A percentile compares a stretch with the other conserved stretches of the same genome.
phyloP scores from a whole-genome alignment of 2,797 vertebrate species.

The Apodemus agrarius region DNA sequence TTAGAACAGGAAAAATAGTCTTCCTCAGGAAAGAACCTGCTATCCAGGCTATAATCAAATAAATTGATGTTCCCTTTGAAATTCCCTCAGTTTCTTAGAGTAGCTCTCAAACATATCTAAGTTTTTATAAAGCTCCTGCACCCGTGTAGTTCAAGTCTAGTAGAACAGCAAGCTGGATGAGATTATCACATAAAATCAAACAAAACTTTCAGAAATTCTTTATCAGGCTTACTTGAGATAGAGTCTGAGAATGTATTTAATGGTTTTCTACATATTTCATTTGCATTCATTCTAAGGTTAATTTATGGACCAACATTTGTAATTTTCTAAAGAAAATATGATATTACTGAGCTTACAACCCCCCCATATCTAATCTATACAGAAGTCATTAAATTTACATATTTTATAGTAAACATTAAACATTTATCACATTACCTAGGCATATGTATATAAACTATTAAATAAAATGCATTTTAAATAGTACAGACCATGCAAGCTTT shows the following conservation, averaged over 20 bases:
- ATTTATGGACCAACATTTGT: neutral
- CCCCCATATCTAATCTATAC: neutral
- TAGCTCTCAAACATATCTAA: neutral
- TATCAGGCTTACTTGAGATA: neutral
- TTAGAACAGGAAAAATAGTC: too few relatives aligned
- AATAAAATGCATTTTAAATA: neutral
- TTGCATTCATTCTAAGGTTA: neutral
- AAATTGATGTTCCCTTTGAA: neutral
- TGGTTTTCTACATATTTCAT: neutral
- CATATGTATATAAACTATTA: neutral
- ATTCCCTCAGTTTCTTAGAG: neutral
- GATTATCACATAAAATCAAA: neutral
- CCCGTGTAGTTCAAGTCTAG: neutral
- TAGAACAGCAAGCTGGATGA: neutral
- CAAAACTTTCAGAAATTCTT: neutral
- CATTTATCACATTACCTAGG: neutral
- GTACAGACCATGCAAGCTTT: neutral
- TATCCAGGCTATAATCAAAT: neutral
- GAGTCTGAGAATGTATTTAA: neutral
- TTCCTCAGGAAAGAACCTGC: neutral
- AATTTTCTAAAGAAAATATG: neutral
- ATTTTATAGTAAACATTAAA: neutral
- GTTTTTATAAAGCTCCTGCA: neutral
- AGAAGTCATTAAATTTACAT: constrained; percentile 2
- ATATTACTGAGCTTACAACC: neutral